phyloP scores from a whole-genome alignment of 1,140 invertebrate genomes.

The Pseudomyrmex pallidus region DNA sequence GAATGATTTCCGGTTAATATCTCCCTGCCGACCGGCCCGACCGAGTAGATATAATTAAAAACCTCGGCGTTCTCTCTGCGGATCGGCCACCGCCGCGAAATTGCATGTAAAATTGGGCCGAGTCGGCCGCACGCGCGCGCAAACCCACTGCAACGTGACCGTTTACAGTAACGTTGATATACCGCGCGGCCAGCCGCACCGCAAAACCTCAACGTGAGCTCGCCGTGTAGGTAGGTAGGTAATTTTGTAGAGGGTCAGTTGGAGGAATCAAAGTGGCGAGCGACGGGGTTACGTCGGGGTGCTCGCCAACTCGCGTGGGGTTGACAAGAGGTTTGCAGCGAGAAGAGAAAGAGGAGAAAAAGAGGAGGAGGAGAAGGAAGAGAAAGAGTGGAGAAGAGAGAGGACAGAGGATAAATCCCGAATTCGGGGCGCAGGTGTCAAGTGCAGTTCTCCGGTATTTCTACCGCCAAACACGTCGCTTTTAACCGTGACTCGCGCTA shows the following conservation, averaged over 20 bases:
- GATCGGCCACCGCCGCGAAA: constrained; percentile 67
- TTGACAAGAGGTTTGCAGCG: constrained; percentile 30
- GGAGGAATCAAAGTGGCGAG: constrained; percentile 58
- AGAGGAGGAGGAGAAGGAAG: constrained; percentile 19
- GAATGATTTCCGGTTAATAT: constrained; percentile 75
- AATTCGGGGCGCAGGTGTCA: constrained; percentile 68
- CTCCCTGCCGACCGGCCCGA: constrained; percentile 22
- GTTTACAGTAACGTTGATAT: constrained; percentile 48
- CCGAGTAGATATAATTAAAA: constrained; percentile 75
- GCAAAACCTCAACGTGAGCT: constrained; percentile 71
- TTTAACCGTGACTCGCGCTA: constrained; percentile 63
- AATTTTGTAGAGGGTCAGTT: constrained; percentile 68
- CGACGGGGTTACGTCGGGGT: constrained; percentile 8
- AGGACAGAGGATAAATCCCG: constrained; percentile 44
- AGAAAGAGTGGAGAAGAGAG: not conserved
- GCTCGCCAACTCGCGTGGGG: constrained; percentile 11
- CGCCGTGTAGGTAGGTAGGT: constrained; percentile 58
- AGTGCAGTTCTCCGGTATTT: constrained; percentile 70
- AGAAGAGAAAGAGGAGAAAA: not conserved
- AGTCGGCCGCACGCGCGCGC: constrained; percentile 64
- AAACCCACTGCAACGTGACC: constrained; percentile 19
- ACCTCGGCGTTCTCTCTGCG: constrained; percentile 61
- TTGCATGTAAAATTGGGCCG: constrained; percentile 75
- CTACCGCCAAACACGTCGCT: constrained; percentile 64
- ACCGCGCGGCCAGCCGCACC: constrained; percentile 63